Base-by-base conservation (phyloP, 2,888 invertebrate genomes). In the Tenthredo mesomela region DNA sequence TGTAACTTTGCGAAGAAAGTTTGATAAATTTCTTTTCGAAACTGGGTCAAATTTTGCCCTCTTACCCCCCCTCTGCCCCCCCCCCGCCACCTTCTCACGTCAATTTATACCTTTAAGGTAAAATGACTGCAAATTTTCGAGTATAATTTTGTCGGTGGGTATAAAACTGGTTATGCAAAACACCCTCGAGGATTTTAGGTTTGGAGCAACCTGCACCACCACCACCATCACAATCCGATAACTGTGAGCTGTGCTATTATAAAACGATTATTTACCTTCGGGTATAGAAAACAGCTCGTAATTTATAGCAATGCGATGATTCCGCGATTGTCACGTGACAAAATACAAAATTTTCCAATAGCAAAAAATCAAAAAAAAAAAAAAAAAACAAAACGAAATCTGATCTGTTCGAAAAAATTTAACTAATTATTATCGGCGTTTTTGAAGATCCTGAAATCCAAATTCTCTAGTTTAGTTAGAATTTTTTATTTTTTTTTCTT, bases 131-230 rank as follows among this genome's bases (percentile, higher is more conserved):
- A 37, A 78, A n/a, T 78, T 78, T 78, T 54, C 18, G 37, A 78
- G 21, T 33, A 37, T 37, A 58, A 78, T 78, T 78, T 78, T 21
- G 33, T 54, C 33, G 54, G 18, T 33, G 12, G 21, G 73, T n/a
- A 25, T n/a, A 47, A 37, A 78, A 80, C 80, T 61, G 80, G 80
- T 80, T 80, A 80, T 80, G 80, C 80, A 80, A 61, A 80, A 80
- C 61, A 37, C 21, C 58, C 25, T 15, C 37, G 10, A 80, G 80
- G 61, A 80, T 80, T 37, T 80, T 80, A 25, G 78, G 61, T 21
- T 21, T 61, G 37, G 7, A 37, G 7, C 37, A 37, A 37, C 37
- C 40, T 37, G 6, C 58, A 37, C n/a, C 37, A 33, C 15, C 43
- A 43, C 18, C 71, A 6, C n/a, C n/a, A n/a, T n/a, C n/a, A n/a